These are phyloP conservation scores for Agyllia agylla DNA, from an alignment of 2,888 invertebrate genomes.

Conservation along the genomic window DNA sequence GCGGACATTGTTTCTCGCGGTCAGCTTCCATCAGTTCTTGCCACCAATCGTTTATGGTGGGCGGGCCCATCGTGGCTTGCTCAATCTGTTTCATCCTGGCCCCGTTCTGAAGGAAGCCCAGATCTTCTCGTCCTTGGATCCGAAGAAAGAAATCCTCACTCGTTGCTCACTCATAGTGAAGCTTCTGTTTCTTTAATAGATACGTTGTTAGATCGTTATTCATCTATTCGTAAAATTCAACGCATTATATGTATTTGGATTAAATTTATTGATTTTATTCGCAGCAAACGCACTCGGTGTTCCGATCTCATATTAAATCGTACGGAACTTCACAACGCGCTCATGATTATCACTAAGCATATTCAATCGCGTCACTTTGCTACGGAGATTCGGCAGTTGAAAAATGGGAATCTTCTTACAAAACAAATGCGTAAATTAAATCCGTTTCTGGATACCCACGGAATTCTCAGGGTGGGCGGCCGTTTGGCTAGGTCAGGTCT, in stretches of 20 bases:
- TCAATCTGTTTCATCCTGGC: background rate
- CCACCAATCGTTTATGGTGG: background rate
- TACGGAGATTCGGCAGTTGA: background rate
- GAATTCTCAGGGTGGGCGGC: conserved; percentile 11
- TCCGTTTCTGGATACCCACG: background rate
- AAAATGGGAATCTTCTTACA: background rate
- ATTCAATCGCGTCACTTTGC: background rate
- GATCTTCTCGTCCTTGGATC: background rate
- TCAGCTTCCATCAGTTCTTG: background rate
- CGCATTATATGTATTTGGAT: background rate
- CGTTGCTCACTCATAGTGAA: background rate
- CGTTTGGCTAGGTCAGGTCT: background rate
- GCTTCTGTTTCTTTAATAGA: background rate
- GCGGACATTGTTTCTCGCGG: background rate
- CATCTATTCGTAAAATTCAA: background rate
- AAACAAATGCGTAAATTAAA: conserved; percentile 1
- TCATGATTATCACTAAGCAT: background rate
- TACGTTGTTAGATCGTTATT: background rate
- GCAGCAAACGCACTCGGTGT: background rate
- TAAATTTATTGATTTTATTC: background rate
- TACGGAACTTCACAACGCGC: background rate
- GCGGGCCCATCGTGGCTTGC: background rate
- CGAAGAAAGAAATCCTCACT: background rate
- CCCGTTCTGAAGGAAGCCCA: background rate
- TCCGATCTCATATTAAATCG: background rate